Evolutionary conservation across 2,113 vertebrate species (phyloP).

Genomic region (Vulpes ferrilata): DNA sequence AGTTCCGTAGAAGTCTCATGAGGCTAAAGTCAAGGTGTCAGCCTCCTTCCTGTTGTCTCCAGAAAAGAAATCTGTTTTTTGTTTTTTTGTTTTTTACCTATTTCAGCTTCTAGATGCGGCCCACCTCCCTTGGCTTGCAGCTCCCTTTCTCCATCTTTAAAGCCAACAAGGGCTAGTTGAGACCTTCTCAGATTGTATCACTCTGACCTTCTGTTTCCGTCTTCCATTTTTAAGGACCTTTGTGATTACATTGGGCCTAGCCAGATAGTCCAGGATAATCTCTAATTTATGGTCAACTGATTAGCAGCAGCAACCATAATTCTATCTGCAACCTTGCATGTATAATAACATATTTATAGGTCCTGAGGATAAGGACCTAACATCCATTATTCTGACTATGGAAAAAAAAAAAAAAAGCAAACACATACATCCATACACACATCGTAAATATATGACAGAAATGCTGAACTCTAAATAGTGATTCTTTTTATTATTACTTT

Average conservation of each 20-base stretch:
- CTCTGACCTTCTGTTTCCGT: neutral
- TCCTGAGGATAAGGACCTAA: neutral
- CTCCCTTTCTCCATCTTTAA: neutral
- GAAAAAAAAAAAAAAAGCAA: neutral
- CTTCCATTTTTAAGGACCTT: neutral
- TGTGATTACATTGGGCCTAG: neutral
- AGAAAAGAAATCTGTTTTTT: neutral
- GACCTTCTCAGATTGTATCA: neutral
- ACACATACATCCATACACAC: neutral
- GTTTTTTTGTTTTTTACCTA: neutral
- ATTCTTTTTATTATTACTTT: conserved; percentile 5
- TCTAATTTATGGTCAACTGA: neutral
- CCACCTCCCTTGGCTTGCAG: neutral
- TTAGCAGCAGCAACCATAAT: neutral
- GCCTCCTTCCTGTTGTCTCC: neutral
- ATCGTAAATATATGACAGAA: neutral
- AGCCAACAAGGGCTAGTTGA: neutral
- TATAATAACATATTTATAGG: neutral
- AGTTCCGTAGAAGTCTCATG: neutral
- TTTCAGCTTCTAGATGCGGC: neutral
- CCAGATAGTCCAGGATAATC: neutral
- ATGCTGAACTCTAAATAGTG: neutral
- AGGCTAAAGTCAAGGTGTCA: neutral
- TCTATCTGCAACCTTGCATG: neutral
- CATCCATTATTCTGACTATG: neutral